Evolutionary conservation across 2,113 vertebrate genomes (phyloP), one percentile per base, ranked within the genome.

Genomic region (Eudyptes chrysolophus): DNA sequence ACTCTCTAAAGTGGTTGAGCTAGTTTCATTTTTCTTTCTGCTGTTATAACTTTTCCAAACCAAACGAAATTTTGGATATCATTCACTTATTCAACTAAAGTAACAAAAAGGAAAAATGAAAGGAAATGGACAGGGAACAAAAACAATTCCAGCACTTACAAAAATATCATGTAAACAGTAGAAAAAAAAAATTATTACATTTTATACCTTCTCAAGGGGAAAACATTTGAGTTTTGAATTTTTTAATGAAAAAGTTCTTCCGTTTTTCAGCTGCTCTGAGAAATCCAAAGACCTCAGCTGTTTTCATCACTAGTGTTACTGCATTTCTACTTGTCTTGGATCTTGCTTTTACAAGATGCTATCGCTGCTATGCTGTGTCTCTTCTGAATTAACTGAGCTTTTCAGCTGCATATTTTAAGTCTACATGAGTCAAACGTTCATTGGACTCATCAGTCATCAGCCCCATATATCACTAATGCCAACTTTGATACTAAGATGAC

Each of bases 321-420:
- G 81, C 77, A 87, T 89, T 96, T 94, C 87, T 94, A 26, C 80
- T 96, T 96, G 97, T 95, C 96, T 96, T 97, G 96, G 93, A 94
- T 96, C 96, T 92, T 97, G 95, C 95, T 97, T 96, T 96, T 97
- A 91, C 94, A 97, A 97, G 96, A 97, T 96, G 92, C 93, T 97
- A 97, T 97, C 96, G 2, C 89, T 58, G 70, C 49, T 80, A 3
- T 72, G 74, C 81, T 58, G 92, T 91, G 95, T 95, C 97, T 97
- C 96, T 95, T 95, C 86, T 97, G 97, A 96, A 96, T 97, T 96
- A 94, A 96, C 92, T 66, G 84, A 82, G 70, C 44, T 96, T 95
- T 96, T 96, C 94, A 85, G 81, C 94, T 87, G 87, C 95, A 96
- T 97, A 92, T 94, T 97, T 97, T 93, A 89, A 96, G 93, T 95